phyloP scores from a whole-genome alignment of 2,797 vertebrate genomes.

The Danio tinwini region DNA sequence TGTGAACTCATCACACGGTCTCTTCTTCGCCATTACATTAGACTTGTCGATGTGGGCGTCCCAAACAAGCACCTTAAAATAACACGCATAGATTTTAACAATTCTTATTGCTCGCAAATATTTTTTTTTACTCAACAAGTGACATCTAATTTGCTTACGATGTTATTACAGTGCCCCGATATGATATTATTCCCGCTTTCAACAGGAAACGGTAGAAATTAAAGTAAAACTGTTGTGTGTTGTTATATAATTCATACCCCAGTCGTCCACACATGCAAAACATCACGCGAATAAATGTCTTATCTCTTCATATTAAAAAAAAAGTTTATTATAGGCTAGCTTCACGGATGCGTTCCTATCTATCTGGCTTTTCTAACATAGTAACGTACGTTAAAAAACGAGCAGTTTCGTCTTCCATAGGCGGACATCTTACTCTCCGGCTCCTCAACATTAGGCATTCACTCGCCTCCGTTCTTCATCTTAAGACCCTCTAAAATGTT shows the following conservation, averaged over 20 bases:
- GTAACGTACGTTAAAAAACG: constrained; percentile 22
- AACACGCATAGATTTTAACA: background rate
- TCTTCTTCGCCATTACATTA: constrained; percentile 46
- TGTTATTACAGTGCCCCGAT: background rate
- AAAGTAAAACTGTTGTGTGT: background rate
- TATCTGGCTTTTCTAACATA: constrained; percentile 51
- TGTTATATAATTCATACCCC: background rate
- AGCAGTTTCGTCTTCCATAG: constrained; percentile 56
- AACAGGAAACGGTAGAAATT: background rate
- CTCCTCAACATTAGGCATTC: constrained; percentile 58
- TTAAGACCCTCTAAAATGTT: constrained; percentile 1
- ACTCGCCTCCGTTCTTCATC: constrained; percentile 13
- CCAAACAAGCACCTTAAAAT: constrained; percentile 12
- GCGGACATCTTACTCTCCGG: constrained; percentile 71
- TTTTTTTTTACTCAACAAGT: constrained; percentile 2
- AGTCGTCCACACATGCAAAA: background rate
- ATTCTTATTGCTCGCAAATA: too few species aligned
- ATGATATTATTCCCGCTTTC: background rate
- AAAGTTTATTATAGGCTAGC: constrained; percentile 24
- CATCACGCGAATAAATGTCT: background rate
- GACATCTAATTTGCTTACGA: background rate
- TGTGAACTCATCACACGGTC: constrained; percentile 45
- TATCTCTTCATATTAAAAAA: background rate
- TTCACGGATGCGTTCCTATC: constrained; percentile 37
- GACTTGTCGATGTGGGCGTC: constrained; percentile 30